Base-by-base conservation (phyloP, 2,888 invertebrate genomes). In the Cloeon dipterum region DNA sequence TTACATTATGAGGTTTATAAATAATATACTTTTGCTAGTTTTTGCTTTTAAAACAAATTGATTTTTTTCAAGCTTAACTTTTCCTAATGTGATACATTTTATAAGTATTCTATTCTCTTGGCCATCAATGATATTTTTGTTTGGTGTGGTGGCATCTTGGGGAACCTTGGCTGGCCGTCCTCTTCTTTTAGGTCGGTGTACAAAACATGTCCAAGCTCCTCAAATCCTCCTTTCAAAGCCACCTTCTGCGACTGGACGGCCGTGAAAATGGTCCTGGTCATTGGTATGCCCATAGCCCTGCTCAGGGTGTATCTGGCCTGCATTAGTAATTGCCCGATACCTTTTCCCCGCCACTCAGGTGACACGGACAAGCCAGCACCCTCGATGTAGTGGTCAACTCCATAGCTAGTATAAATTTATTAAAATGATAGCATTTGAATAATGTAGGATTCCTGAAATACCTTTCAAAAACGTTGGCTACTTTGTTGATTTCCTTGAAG, bases 191-290 rank as follows among this genome's bases (percentile, higher is more conserved):
- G 10, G 7, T 29, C 29, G 5, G 29, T 16, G 32, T 18, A 35
- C 5, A 7, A 5, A 5, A 11, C 32, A 18, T 36, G 56, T 36
- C 44, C 55, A 0, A 65, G 42, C 10, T 55, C 57, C 18, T 52
- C 44, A 42, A 64, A 66, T 2, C 65, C 65, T 1, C 59, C 60
- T 42, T 59, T 63, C 42, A 53, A 56, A 2, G 65, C 66, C 3
- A 63, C 55, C 0, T 55, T 53, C 44, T 66, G 66, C 0, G 66
- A 65, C 0, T 59, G 59, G 0, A 54, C 59, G 0, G 65, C 63
- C 0, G 66, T 65, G 51, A 66, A 66, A 0, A 61, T 59, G 0
- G 66, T 66, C 0, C 57, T 58, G 2, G 65, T 62, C 2, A 62
- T 55, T 37, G 54, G 59, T 14, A 66, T 45, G 11, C 54, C 56